These are phyloP conservation scores for Dromiciops gliroides DNA, from an alignment of 2,113 vertebrate genomes.

Conservation along the genomic window DNA sequence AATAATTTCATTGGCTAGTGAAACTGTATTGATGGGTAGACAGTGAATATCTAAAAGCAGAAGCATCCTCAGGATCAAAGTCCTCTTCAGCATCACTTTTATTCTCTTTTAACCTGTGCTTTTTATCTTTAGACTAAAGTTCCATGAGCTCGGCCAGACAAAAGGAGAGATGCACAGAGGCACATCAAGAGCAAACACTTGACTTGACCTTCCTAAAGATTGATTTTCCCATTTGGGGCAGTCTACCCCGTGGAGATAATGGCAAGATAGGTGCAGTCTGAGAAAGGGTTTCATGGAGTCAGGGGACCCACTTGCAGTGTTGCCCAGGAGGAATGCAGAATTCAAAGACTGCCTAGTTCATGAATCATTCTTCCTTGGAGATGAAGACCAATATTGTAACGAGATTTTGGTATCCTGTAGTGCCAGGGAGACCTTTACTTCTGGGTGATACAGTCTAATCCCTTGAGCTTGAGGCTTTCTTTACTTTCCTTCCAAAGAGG, in stretches of 20 bases:
- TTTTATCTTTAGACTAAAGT: constrained; percentile 23
- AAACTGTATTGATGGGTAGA: neutral
- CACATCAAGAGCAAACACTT: neutral
- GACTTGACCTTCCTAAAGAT: neutral
- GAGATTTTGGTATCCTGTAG: constrained; percentile 13
- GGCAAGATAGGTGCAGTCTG: neutral
- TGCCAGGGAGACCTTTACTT: neutral
- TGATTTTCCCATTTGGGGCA: constrained; percentile 15
- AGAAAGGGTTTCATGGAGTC: neutral
- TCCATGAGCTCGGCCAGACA: neutral
- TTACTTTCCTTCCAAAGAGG: constrained; percentile 51
- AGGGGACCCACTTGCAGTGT: neutral
- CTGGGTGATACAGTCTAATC: neutral
- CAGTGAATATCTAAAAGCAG: constrained; percentile 33
- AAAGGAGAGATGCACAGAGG: neutral
- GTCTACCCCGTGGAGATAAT: neutral
- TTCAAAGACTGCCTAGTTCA: constrained; percentile 27
- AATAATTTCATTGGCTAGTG: neutral
- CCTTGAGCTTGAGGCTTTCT: constrained; percentile 17
- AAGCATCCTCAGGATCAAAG: constrained; percentile 39
- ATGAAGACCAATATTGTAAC: neutral
- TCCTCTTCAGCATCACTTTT: constrained; percentile 2
- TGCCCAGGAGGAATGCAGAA: neutral
- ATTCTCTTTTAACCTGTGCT: neutral
- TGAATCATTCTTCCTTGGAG: constrained; percentile 33